These are phyloP conservation scores for Pangasius djambal DNA, from an alignment of 2,797 vertebrate genomes.

Conservation along the genomic window DNA sequence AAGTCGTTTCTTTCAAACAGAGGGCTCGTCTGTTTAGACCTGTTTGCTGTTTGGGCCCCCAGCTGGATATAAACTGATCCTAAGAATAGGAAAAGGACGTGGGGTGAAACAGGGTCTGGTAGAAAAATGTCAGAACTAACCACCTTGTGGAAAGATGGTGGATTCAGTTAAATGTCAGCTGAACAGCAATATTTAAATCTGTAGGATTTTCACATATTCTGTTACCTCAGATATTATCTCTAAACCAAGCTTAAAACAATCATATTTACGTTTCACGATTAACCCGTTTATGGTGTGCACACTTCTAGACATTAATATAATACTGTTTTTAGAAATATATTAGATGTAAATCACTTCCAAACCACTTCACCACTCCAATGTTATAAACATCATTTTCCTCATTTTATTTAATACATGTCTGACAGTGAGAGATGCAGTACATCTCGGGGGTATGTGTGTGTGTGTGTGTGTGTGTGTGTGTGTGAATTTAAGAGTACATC, in stretches of 20 bases:
- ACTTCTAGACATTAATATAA: neutral
- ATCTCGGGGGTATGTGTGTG: neutral
- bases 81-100: constrained; percentile 43
- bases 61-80: neutral
- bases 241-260: neutral
- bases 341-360: neutral
- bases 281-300: neutral
- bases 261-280: neutral
- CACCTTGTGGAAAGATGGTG: neutral
- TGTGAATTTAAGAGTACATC: neutral
- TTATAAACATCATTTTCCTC: neutral
- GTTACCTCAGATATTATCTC: neutral
- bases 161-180: neutral
- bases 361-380: neutral
- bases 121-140: neutral
- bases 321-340: neutral
- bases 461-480: neutral
- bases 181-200: neutral
- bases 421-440: neutral
- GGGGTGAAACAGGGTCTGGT: neutral
- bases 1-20: neutral
- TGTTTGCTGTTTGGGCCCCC: constrained; percentile 13
- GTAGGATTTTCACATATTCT: neutral
- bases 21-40: constrained; percentile 7
- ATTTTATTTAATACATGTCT: neutral